Conservation (phyloP, 2,888 invertebrate genomes). For the Mesochorus sp. region DNA sequence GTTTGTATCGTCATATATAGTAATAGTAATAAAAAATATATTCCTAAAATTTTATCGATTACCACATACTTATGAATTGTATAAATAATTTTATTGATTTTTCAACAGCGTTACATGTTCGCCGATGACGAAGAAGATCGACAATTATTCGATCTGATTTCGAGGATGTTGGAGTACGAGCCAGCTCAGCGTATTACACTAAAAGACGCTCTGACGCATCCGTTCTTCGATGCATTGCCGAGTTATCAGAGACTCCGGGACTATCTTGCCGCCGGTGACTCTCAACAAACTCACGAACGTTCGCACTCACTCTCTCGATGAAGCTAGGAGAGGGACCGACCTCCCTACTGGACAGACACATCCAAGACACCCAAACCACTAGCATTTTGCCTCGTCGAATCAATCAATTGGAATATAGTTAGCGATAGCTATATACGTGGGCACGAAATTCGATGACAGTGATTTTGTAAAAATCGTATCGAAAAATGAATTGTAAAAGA, state of each 20-base stretch:
- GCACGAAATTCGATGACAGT: slow-evolving; percentile 67
- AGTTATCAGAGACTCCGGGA: slow-evolving; percentile 89
- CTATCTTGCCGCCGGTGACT: slow-evolving; percentile 82
- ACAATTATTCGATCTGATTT: slow-evolving; percentile 96
- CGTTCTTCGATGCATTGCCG: slow-evolving; percentile 95
- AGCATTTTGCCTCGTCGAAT: slow-evolving; percentile 58
- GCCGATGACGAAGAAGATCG: slow-evolving; percentile 95
- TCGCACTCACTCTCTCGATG: slow-evolving; percentile 90
- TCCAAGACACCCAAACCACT: slow-evolving; percentile 58
- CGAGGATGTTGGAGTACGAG: slow-evolving; percentile 98
- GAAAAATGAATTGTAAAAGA: no score
- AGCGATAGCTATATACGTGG: slow-evolving; percentile 51
- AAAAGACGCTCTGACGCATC: slow-evolving; percentile 93
- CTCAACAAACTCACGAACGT: slow-evolving; percentile 85
- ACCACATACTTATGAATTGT: no score
- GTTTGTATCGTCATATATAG: not conserved
- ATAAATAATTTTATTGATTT: no score
- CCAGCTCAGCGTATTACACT: slow-evolving; percentile 95
- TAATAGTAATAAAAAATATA: no score
- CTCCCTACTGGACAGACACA: slow-evolving; percentile 74
- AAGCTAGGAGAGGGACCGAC: slow-evolving; percentile 82
- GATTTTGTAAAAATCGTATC: not conserved
- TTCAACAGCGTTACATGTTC: slow-evolving; percentile 92
- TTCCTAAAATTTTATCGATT: no score
- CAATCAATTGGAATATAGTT: slow-evolving; percentile 50